These are phyloP conservation scores for Drosophila helvetica DNA, from an alignment of 2,888 invertebrate genomes.

Conservation along the genomic window DNA sequence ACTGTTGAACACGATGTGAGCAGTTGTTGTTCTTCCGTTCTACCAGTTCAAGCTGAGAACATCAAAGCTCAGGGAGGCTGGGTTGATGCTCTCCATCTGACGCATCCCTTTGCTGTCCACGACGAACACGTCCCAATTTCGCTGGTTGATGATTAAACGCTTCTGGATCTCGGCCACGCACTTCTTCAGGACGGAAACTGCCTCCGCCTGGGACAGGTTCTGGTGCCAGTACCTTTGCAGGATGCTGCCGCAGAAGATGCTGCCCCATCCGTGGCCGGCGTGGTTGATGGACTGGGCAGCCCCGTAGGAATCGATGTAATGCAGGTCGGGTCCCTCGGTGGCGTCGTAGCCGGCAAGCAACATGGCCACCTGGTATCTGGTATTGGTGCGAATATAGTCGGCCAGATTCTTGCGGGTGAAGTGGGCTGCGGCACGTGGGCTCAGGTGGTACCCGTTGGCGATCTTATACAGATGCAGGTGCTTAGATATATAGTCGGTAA, in stretches of 20 bases:
- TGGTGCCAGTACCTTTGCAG: slow-evolving; percentile 93
- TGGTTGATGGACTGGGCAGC: slow-evolving; percentile 93
- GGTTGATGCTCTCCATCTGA: slow-evolving; percentile 88
- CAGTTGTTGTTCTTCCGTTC: neutral
- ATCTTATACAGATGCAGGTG: slow-evolving; percentile 98
- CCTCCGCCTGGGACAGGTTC: slow-evolving; percentile 91
- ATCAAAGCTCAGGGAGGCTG: slow-evolving; percentile 41
- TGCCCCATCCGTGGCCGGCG: slow-evolving; percentile 97
- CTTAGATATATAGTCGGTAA: slow-evolving; percentile 97
- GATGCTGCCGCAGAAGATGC: slow-evolving; percentile 94
- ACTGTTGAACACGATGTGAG: neutral
- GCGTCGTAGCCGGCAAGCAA: slow-evolving; percentile 87
- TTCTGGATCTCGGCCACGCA: slow-evolving; percentile 95
- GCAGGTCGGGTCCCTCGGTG: slow-evolving; percentile 91
- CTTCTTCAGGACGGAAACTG: slow-evolving; percentile 91
- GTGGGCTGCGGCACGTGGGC: slow-evolving; percentile 94
- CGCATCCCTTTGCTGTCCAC: slow-evolving; percentile 93
- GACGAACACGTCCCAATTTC: slow-evolving; percentile 94
- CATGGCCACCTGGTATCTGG: slow-evolving; percentile 82
- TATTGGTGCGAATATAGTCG: slow-evolving; percentile 94
- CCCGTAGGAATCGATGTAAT: slow-evolving; percentile 97
- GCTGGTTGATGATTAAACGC: slow-evolving; percentile 94
- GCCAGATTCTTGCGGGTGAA: slow-evolving; percentile 96
- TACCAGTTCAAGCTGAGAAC: slow-evolving; percentile 26
- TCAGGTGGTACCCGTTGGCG: slow-evolving; percentile 97